These are phyloP conservation scores for Teinopalpus imperialis DNA, from an alignment of 2,888 invertebrate species.

Conservation along the genomic window DNA sequence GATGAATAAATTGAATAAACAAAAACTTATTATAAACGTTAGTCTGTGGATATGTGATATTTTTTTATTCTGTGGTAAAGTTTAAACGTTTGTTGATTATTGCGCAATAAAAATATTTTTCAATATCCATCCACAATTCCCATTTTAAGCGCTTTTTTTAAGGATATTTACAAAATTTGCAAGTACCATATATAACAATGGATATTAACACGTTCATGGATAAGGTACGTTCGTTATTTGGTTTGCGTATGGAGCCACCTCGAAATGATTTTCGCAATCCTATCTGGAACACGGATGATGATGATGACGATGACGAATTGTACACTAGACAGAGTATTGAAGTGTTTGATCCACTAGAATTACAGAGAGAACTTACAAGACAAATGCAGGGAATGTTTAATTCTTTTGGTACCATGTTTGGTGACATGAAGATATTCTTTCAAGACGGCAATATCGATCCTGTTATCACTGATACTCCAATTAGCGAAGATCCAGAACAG, in stretches of 20 bases:
- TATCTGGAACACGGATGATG: conserved; percentile 72
- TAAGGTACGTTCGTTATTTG: conserved; percentile 60
- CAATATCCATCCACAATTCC: conserved; percentile 3
- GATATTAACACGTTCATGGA: conserved; percentile 51
- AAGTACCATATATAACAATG: conserved; percentile 32
- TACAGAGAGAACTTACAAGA: conserved; percentile 57
- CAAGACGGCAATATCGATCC: conserved; percentile 45
- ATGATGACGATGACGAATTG: conserved; percentile 66
- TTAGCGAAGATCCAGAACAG: conserved; percentile 36
- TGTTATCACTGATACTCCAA: conserved; percentile 31
- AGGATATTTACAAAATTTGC: not conserved
- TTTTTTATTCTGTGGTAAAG: not conserved
- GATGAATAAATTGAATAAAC: too few relatives aligned
- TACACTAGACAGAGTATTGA: conserved; percentile 54
- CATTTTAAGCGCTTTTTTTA: conserved; percentile 24
- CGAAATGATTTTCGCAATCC: conserved; percentile 74
- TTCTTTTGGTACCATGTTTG: conserved; percentile 61
- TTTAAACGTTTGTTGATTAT: conserved; percentile 16
- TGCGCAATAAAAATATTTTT: conserved; percentile 24
- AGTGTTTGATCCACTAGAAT: conserved; percentile 42
- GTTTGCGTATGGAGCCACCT: conserved; percentile 54
- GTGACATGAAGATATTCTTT: conserved; percentile 58
- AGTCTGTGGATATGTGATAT: not conserved
- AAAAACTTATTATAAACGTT: too few relatives aligned
- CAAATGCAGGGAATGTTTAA: conserved; percentile 67